Percentiles rank a stretch among this genome's conserved stretches.
Evolutionary conservation across 2,888 invertebrate species (phyloP).

Genomic region (Catotricha subobsoleta): DNA sequence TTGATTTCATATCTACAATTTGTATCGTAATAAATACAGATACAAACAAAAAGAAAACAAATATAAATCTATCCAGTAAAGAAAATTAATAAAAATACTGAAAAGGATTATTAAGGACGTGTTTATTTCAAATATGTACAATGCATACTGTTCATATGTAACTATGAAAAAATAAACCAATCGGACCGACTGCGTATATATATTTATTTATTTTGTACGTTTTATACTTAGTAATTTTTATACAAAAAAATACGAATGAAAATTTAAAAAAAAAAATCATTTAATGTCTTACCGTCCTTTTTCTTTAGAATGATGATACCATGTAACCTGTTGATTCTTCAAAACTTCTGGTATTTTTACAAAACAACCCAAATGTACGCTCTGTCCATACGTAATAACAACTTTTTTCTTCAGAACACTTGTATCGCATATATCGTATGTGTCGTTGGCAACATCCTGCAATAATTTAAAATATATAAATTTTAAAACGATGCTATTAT

Average conservation of each 20-base stretch:
- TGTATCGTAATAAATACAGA: neutral
- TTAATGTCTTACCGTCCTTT: conserved; percentile 45
- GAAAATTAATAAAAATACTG: too few relatives aligned
- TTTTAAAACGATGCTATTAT: conserved; percentile 7
- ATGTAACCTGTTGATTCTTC: conserved; percentile 60
- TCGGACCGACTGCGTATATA: too few relatives aligned
- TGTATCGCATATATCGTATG: conserved; percentile 76
- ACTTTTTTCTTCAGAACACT: conserved; percentile 75
- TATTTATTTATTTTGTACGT: too few relatives aligned
- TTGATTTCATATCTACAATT: conserved; percentile 26
- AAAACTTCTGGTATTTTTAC: conserved; percentile 76
- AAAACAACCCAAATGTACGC: conserved; percentile 78
- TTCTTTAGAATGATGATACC: conserved; percentile 79
- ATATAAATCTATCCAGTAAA: too few relatives aligned
- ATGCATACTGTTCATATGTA: neutral
- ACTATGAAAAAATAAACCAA: neutral
- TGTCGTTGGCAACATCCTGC: conserved; percentile 86
- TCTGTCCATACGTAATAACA: conserved; percentile 85
- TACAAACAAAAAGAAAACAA: conserved; percentile 3
- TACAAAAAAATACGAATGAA: neutral
- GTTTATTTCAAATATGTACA: neutral
- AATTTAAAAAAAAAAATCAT: neutral
- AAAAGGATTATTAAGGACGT: too few relatives aligned
- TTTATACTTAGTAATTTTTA: too few relatives aligned
- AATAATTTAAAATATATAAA: conserved; percentile 36